These are phyloP conservation scores for Lasaia peninsularis DNA, from an alignment of 1,140 invertebrate genomes.

Conservation along the genomic window DNA sequence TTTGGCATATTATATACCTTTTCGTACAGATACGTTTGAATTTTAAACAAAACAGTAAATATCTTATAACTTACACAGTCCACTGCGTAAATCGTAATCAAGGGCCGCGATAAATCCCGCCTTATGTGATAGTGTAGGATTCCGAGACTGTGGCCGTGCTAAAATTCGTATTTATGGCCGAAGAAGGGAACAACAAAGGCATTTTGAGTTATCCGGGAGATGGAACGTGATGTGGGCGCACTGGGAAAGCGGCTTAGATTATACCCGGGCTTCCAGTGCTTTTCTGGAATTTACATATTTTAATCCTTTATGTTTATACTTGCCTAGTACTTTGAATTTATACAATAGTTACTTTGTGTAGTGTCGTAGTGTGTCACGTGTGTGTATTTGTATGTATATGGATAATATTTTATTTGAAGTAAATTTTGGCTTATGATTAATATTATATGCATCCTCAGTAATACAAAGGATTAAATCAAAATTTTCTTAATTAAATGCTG, in stretches of 20 bases:
- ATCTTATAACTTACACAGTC: background rate
- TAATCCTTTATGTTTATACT: background rate
- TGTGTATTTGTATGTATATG: no score
- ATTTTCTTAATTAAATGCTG: no score
- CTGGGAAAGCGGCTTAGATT: background rate
- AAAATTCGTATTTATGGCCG: constrained; percentile 48
- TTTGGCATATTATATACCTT: no score
- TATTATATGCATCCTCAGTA: no score
- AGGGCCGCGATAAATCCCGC: constrained; percentile 43
- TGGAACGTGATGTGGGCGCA: constrained; percentile 14
- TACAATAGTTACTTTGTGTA: no score
- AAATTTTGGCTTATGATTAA: no score
- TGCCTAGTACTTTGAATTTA: no score
- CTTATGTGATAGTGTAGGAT: constrained; percentile 44
- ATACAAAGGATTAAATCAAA: no score
- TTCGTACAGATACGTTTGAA: no score
- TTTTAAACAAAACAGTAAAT: background rate
- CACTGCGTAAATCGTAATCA: constrained; percentile 43
- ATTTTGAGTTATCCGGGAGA: constrained; percentile 29
- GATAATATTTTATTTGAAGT: no score
- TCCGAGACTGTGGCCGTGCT: constrained; percentile 29
- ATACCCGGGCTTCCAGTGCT: background rate
- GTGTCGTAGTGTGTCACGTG: no score
- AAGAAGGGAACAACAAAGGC: constrained; percentile 29
- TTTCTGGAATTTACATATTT: background rate